Evolutionary conservation across 1,140 invertebrate genomes (phyloP), one percentile per base, ranked within the genome.

Genomic region (Drosophila azteca): DNA sequence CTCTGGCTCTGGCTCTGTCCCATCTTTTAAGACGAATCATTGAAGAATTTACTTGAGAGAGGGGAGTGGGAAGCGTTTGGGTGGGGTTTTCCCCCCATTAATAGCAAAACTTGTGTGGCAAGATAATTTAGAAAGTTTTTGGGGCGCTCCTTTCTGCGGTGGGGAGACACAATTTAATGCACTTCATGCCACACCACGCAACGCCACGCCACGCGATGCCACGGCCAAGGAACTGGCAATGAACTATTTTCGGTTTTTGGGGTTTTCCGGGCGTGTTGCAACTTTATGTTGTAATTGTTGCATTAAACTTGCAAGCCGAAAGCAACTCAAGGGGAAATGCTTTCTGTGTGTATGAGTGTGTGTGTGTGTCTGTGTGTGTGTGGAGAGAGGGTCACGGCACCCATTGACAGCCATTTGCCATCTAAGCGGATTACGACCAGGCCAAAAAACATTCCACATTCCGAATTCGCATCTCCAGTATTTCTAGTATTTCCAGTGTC

Each of bases 381-480:
- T 41, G 41, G 43, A 29, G 43, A 29, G 22, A 44, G 15, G 54
- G 31, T 35, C 26, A 31, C 24, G n/a, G n/a, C 13, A 17, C 8
- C 31, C 67, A 69, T 69, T 69, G 67, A 58, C 65, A 70, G 51
- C 45, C 67, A 69, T 70, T 76, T 63, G 74, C 22, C 46, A 59
- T 41, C 60, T 85, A 84, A 84, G 80, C 81, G 80, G 80, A 85
- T 84, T 84, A 85, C 57, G 43, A 39, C 59, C 41, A 41, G 63
- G 39, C 63, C 66, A 85, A 67, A 79, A 64, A 70, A 26, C 74
- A 70, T 77, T 87, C 63, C 55, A 20, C 67, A 87, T 68, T 59
- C 55, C 50, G 50, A 76, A 76, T 76, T 54, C 63, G 59, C 72
- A 77, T 68, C 69, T 77, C 63, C 39, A 77, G 55, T 20, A 77